Conservation (phyloP, 1,140 invertebrate species). For the Aradophagus sp. region DNA sequence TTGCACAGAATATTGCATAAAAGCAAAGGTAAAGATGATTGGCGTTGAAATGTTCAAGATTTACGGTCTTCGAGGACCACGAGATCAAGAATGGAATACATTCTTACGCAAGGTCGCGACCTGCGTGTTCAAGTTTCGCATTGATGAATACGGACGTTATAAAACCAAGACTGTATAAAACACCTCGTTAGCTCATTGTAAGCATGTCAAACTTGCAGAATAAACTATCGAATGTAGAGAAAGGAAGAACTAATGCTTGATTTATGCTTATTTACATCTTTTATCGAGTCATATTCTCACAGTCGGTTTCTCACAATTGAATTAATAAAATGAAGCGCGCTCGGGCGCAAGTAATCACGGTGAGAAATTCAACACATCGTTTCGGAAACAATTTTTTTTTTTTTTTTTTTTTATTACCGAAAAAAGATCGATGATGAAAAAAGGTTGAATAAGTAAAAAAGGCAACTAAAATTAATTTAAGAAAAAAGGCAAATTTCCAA, state of each 20-base stretch:
- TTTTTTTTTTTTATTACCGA: no score
- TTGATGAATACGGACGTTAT: conserved; percentile 56
- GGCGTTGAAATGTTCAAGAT: conserved; percentile 67
- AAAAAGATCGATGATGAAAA: no score
- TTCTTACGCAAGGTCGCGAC: conserved; percentile 56
- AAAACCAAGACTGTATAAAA: conserved; percentile 52
- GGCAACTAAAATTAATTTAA: no score
- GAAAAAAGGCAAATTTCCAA: no score
- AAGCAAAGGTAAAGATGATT: conserved; percentile 63
- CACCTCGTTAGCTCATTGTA: conserved; percentile 59
- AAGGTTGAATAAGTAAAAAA: no score
- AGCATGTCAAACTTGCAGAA: conserved; percentile 49
- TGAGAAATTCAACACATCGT: no score
- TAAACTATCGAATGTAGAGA: conserved; percentile 45
- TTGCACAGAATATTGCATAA: conserved; percentile 39
- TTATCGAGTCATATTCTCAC: conserved; percentile 20
- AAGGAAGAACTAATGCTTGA: conserved; percentile 33
- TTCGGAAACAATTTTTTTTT: no score
- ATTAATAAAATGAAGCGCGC: conserved; percentile 9
- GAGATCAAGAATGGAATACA: conserved; percentile 59
- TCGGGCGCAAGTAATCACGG: no score
- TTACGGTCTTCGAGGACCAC: conserved; percentile 63
- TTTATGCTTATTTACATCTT: conserved; percentile 46
- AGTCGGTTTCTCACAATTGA: background rate
- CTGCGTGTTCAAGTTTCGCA: conserved; percentile 53